phyloP scores from a whole-genome alignment of 2,888 invertebrate genomes.

The Tetranychus truncatus region DNA sequence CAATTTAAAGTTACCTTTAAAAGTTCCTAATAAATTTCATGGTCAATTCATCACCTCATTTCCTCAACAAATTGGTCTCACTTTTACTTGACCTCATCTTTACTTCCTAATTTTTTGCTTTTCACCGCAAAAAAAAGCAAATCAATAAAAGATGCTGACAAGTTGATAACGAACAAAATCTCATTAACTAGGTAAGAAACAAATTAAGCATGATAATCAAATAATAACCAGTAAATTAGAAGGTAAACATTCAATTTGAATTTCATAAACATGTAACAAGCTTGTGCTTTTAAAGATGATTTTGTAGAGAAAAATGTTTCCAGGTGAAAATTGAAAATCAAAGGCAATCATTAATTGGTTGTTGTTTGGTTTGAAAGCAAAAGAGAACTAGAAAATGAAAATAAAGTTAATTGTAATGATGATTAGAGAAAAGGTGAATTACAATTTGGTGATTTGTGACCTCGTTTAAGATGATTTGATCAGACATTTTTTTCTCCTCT shows the following conservation, averaged over 20 bases:
- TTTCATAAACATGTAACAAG: too few species aligned
- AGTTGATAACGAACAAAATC: too few species aligned
- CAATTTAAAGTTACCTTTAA: neutral
- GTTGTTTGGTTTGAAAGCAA: too few species aligned
- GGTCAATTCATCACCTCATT: neutral
- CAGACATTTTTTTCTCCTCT: neutral
- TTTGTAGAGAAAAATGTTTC: too few species aligned
- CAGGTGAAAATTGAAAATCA: too few species aligned
- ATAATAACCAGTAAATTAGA: too few species aligned
- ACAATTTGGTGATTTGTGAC: neutral
- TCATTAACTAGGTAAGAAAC: too few species aligned
- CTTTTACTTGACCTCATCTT: conserved; percentile 1
- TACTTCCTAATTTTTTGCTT: neutral
- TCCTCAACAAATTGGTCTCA: neutral
- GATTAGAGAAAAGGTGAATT: neutral
- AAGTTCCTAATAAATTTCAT: neutral
- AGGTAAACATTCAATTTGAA: too few species aligned
- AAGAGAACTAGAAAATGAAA: neutral
- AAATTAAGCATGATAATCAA: too few species aligned
- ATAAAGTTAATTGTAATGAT: neutral
- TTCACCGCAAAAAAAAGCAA: neutral
- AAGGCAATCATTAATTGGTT: too few species aligned
- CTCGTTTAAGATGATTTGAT: neutral
- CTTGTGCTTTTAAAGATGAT: too few species aligned
- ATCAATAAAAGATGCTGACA: too few species aligned